Evolutionary conservation across 2,888 invertebrate genomes (phyloP).

Genomic region (Cistogaster globosa): DNA sequence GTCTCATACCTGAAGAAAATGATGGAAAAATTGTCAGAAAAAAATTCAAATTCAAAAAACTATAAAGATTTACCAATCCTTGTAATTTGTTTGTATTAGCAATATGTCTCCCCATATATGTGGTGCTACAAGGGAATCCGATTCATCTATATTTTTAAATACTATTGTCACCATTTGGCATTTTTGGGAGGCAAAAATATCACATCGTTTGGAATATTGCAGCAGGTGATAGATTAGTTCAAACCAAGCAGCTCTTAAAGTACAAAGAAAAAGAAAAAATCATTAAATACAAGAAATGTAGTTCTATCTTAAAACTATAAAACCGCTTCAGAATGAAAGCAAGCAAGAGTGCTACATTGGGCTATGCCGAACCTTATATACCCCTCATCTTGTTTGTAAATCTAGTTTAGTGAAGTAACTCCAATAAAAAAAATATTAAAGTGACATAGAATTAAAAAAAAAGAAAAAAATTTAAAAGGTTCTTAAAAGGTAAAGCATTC

Average conservation of each 20-base stretch:
- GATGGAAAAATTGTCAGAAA: neutral
- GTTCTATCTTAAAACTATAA: too few species aligned
- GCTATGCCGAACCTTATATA: too few species aligned
- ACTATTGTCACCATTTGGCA: conserved; percentile 85
- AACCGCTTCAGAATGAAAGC: too few species aligned
- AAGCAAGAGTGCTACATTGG: too few species aligned
- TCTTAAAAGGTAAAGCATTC: too few species aligned
- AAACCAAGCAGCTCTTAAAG: conserved; percentile 87
- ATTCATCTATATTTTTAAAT: conserved; percentile 87
- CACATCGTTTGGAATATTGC: conserved; percentile 84
- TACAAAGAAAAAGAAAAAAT: neutral
- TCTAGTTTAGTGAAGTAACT: too few species aligned
- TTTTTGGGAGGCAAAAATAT: conserved; percentile 84
- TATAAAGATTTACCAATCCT: conserved; percentile 80
- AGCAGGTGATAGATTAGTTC: conserved; percentile 86
- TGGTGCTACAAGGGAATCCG: conserved; percentile 87
- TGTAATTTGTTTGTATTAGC: conserved; percentile 85
- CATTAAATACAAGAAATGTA: neutral
- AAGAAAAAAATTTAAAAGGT: too few species aligned
- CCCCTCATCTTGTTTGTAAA: too few species aligned
- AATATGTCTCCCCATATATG: conserved; percentile 90
- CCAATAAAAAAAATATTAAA: too few species aligned
- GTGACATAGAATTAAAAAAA: too few species aligned
- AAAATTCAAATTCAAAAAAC: neutral
- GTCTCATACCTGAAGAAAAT: conserved; percentile 80